These are phyloP conservation scores for Upupa epops DNA, from an alignment of 2,113 vertebrate genomes.

Conservation along the genomic window DNA sequence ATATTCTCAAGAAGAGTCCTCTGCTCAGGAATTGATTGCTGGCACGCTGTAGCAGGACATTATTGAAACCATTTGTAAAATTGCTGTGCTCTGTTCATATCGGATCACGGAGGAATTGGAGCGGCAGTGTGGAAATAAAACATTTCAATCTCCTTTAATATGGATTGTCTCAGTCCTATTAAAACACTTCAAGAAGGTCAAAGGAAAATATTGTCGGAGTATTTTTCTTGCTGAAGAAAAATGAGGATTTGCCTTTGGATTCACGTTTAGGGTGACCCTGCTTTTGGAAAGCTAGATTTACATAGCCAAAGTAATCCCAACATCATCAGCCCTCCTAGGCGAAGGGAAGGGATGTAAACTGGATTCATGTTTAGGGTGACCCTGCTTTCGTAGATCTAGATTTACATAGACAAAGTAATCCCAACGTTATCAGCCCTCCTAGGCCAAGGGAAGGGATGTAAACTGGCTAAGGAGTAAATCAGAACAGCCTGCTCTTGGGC, in stretches of 20 bases:
- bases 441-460: fast-evolving
- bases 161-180: slow-evolving; percentile 62
- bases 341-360: fast-evolving
- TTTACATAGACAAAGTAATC: not conserved
- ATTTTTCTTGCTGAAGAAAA: slow-evolving; percentile 26
- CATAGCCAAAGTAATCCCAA: not conserved
- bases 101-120: not conserved
- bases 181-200: slow-evolving; percentile 61
- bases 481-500: not conserved
- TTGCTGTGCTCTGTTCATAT: slow-evolving; percentile 39
- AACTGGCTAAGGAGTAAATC: not conserved
- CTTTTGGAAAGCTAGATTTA: not conserved
- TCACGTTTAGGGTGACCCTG: not conserved
- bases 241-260: slow-evolving; percentile 31
- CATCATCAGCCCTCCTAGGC: not conserved
- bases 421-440: not conserved
- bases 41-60: slow-evolving; percentile 43
- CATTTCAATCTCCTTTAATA: slow-evolving; percentile 63
- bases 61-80: slow-evolving; percentile 64
- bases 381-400: not conserved
- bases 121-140: slow-evolving; percentile 59
- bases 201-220: not conserved
- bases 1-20: not conserved
- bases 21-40: slow-evolving; percentile 50
- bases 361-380: not conserved